phyloP scores from a whole-genome alignment of 2,113 vertebrate species.

The Stictonetta naevosa region DNA sequence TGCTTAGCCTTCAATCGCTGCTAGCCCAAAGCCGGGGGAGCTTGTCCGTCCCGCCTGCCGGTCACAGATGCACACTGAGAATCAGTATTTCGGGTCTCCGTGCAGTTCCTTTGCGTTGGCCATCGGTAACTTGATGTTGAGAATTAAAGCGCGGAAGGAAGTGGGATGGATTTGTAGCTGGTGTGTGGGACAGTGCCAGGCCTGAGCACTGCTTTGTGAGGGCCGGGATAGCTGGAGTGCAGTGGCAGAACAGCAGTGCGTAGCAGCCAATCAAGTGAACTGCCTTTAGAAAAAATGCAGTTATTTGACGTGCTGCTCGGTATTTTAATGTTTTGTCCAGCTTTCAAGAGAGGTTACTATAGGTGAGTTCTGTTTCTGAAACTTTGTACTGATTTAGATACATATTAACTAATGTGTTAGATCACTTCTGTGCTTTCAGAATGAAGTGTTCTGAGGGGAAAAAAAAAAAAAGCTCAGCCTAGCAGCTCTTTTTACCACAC shows the following conservation, averaged over 20 bases:
- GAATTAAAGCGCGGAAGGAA: not conserved
- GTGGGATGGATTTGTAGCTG: fast-evolving
- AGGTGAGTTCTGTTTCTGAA: not conserved
- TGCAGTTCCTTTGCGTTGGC: not conserved
- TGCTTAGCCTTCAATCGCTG: fast-evolving
- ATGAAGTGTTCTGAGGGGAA: not conserved
- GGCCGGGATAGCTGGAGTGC: fast-evolving
- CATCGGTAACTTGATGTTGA: not conserved
- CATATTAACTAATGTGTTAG: not conserved
- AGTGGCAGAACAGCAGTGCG: not conserved
- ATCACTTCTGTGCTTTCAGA: not conserved
- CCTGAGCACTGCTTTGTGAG: fast-evolving
- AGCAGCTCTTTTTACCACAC: not conserved
- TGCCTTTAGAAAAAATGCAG: not conserved
- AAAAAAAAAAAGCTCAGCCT: not conserved
- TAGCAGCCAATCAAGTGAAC: not conserved
- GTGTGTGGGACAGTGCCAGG: not conserved
- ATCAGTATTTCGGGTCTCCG: not conserved
- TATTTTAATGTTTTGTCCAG: fast-evolving
- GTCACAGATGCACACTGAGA: not conserved
- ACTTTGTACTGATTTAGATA: not conserved
- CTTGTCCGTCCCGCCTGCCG: not conserved
- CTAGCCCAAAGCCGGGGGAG: not conserved
- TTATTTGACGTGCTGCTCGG: not conserved
- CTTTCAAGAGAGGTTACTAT: fast-evolving